These are phyloP conservation scores for Schizopygopsis pylzovi DNA, from an alignment of 2,797 vertebrate species.

Conservation along the genomic window DNA sequence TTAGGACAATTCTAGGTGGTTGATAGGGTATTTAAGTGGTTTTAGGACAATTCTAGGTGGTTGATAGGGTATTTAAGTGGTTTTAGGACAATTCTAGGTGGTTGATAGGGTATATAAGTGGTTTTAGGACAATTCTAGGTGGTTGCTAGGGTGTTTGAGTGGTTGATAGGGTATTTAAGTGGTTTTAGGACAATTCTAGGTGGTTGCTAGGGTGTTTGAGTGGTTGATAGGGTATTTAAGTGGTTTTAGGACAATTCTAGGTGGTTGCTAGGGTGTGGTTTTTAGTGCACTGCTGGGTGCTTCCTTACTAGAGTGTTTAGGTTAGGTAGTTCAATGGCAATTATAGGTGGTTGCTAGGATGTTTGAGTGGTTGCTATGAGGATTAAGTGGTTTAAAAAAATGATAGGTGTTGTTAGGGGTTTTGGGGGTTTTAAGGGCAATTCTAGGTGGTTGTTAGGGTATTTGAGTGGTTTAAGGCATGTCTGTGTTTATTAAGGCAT, in stretches of 20 bases:
- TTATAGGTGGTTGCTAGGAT: too few relatives aligned
- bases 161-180: background rate
- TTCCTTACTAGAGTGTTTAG: too few relatives aligned
- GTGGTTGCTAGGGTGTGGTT: background rate
- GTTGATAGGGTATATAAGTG: background rate
- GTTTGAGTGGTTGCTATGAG: too few relatives aligned
- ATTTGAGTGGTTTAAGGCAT: too few relatives aligned
- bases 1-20: accelerated
- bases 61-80: background rate
- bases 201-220: too few relatives aligned
- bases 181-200: background rate
- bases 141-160: background rate
- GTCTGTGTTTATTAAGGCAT: too few relatives aligned
- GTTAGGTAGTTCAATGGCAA: too few relatives aligned
- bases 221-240: background rate
- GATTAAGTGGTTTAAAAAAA: too few relatives aligned
- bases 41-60: accelerated
- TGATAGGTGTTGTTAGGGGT: too few relatives aligned
- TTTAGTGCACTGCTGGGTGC: too few relatives aligned
- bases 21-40: background rate
- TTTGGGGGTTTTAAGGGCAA: too few relatives aligned
- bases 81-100: accelerated
- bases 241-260: background rate
- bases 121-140: background rate
- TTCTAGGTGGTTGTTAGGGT: too few relatives aligned